Base-by-base conservation (phyloP, 2,113 vertebrate genomes). In the Cryptomyrus ogoouensis region DNA sequence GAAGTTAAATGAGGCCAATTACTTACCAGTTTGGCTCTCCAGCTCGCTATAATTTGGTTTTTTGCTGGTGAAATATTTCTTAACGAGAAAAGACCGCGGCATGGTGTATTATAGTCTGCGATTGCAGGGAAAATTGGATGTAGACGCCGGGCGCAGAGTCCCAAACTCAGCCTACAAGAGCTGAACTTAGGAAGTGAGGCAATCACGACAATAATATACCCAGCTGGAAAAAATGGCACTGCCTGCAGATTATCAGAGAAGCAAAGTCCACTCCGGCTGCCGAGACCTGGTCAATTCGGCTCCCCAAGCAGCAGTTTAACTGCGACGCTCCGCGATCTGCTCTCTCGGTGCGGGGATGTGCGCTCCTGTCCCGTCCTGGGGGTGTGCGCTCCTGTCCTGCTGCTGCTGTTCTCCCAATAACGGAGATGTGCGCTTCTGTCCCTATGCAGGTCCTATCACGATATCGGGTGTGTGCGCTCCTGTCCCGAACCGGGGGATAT, bases 41-140 rank as follows among this genome's bases (percentile, higher is more conserved):
- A 99, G 94, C 92, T 99, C 97, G 94, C 98, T 98, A 95, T 99
- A 99, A 95, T 99, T 99, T 12, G 98, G 98, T 89, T 98, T 98
- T 95, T 98, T 97, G 94, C 95, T 97, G 53, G 97, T 95, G 92
- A 98, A 97, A 88, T 97, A 97, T 93, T 98, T 98, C 95, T 98
- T 97, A 90, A 99, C 97, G 35, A 99, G 94, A 92, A 99, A 99
- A 21, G 98, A 99, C 10, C 98, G 97, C 94, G 98, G 98, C 98
- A 99, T 99, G 93, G 93, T 97, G 49, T 35, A 47, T 84, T 84
- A n/a, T n/a, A n/a, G 21, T 6, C 44, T 70, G 10, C 62, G n/a
- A 31, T 84, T 53, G 85, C 24, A n/a, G 85, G 50, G n/a, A 35
- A 56, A 87, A 87, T 12, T 87, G n/a, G 49, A 53, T 52, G 1